These are phyloP conservation scores for Apomyelois bistriatella DNA, from an alignment of 2,888 invertebrate genomes.

Conservation along the genomic window DNA sequence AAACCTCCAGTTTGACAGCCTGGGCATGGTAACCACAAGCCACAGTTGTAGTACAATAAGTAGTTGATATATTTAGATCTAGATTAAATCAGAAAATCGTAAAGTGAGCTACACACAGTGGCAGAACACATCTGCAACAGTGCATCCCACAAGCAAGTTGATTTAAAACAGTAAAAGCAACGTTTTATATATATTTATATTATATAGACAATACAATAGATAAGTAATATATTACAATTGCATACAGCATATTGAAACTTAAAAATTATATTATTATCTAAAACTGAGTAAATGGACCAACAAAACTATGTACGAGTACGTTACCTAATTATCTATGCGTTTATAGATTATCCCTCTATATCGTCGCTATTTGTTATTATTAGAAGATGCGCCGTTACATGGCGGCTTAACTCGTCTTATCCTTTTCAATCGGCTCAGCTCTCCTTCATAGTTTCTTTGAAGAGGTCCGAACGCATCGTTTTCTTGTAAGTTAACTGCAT, in stretches of 20 bases:
- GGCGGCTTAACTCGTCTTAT: conserved; percentile 55
- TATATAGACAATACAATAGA: background rate
- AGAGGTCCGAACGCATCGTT: conserved; percentile 57
- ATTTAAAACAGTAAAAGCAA: too few relatives aligned
- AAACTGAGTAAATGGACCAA: conserved; percentile 33
- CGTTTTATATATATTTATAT: too few relatives aligned
- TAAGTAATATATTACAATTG: conserved; percentile 12
- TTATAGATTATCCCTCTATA: conserved; percentile 23
- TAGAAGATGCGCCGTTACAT: conserved; percentile 24
- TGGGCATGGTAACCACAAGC: too few relatives aligned
- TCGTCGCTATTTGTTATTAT: conserved; percentile 13
- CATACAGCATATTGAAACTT: conserved; percentile 42
- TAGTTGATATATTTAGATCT: conserved; percentile 19
- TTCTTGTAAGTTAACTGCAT: conserved; percentile 48
- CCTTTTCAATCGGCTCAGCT: conserved; percentile 59
- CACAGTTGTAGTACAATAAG: too few relatives aligned
- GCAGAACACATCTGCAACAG: too few relatives aligned
- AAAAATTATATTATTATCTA: conserved; percentile 35
- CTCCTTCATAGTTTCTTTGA: conserved; percentile 50
- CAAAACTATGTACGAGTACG: conserved; percentile 25
- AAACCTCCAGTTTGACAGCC: too few relatives aligned
- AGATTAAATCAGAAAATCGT: background rate
- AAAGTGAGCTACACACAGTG: too few relatives aligned
- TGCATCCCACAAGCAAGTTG: too few relatives aligned
- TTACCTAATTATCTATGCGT: conserved; percentile 20